Base-by-base conservation (phyloP, 2,113 vertebrate species). In the Climacteris rufus region DNA sequence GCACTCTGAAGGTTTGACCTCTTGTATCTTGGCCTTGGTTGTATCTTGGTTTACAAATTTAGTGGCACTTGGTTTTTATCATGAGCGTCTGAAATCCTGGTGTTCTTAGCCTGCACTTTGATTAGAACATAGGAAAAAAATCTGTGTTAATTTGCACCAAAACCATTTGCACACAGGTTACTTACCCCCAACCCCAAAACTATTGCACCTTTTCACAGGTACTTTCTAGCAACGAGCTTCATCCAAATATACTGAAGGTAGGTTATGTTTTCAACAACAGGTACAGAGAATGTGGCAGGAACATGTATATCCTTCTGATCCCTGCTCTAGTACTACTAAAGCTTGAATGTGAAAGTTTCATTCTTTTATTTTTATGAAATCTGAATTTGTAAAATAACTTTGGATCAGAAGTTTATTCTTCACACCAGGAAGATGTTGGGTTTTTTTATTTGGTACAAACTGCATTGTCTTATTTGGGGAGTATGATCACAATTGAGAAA, bases 401-500 rank as follows among this genome's bases (percentile, higher is more conserved):
- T 53, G n/a, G 65, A 93, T 80, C 66, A 83, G 57, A 91, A 96
- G 90, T 91, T 96, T 94, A 59, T 90, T 93, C 74, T 92, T 64
- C 30, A 83, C 7, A 11, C 66, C 61, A 95, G 53, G 30, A 79
- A 79, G 82, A 39, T 84, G 7, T 24, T 25, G 66, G n/a, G 20
- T 42, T 44, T 84, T 91, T 85, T 47, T 27, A 56, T 83, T 84
- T 85, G 66, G 57, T 93, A 83, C 77, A 96, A 88, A 91, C 80
- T 85, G 76, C 93, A 92, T 96, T 95, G 83, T 91, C 89, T 93
- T 94, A 94, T 90, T 97, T 96, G 70, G 88, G 64, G 72, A 95
- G 79, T 94, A 90, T 77, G 80, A 96, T 97, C 96, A 97, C 96
- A 96, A 97, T 68, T 84, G 93, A 96, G 88, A 95, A 75, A 94